Evolutionary conservation across 1,140 invertebrate genomes (phyloP), one percentile per base, ranked within the genome.

Genomic region (Heliothis subflexa): DNA sequence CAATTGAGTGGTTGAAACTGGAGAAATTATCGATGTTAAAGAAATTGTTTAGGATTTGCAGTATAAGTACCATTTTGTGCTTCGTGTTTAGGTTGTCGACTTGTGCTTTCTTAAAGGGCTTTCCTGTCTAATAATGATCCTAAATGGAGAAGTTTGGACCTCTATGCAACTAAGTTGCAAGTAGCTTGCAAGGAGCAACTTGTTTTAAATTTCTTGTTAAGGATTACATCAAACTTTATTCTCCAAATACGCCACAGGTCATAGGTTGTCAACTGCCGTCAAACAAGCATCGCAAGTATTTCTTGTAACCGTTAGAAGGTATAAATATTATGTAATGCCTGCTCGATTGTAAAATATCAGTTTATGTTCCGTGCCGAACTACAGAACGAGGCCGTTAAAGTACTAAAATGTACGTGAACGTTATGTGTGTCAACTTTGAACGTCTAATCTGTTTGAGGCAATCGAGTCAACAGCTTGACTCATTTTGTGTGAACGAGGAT

Each of bases 391-490:
- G 64, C 50, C 64, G 64, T 49, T 25, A 52, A 68, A 68, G 64
- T 68, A 64, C 61, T 64, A 71, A 71, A 18, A 40, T 18, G 68
- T 25, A 13, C 40, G 52, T 64, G n/a, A 52, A 5, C 47, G 49
- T 71, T 40, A 61, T 73, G 71, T 73, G 54, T 73, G 71, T 73
- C 54, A 73, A 47, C 54, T 73, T 61, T 73, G 40, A 25, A 49
- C 45, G 40, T 7, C 55, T 75, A 62, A 75, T 75, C 73, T 75
- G 57, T 61, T 75, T 75, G 62, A 75, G 47, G 57, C 59, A 75
- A 75, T 62, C 25, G 45, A 28, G 40, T 68, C 40, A 74, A 74
- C 57, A 74, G 28, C 50, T 74, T 74, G 68, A 61, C 33, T 74
- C 71, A 73, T 59, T 57, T 57, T 57, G 28, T 61, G 18, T 61